phyloP scores from a whole-genome alignment of 1,140 invertebrate species.

The Dinothrombium tinctorium region DNA sequence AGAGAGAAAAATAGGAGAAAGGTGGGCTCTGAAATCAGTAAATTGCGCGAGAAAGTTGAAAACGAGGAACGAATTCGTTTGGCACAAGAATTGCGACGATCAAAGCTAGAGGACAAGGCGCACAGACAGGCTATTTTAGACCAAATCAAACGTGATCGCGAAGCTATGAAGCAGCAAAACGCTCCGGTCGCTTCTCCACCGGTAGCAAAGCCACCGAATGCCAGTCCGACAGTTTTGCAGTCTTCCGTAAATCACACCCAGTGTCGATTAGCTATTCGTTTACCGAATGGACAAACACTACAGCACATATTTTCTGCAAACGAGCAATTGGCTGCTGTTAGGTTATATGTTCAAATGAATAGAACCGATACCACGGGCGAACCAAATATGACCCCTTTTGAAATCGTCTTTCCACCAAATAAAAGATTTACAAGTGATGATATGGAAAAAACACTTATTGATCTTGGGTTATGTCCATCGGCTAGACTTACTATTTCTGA shows the following conservation, averaged over 20 bases:
- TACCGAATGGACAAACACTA: constrained; percentile 35
- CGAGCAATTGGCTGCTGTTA: constrained; percentile 65
- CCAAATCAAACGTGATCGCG: constrained; percentile 1
- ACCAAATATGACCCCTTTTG: constrained; percentile 21
- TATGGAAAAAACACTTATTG: constrained; percentile 55
- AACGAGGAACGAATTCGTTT: constrained; percentile 74
- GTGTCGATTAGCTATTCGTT: constrained; percentile 17
- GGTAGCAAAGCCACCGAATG: constrained; percentile 15
- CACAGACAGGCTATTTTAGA: constrained; percentile 39
- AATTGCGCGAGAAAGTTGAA: constrained; percentile 34
- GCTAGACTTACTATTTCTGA: constrained; percentile 2
- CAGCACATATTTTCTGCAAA: constrained; percentile 54
- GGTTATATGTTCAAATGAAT: constrained; percentile 55
- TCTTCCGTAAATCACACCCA: not conserved
- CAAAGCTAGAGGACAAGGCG: constrained; percentile 60
- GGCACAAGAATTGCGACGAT: constrained; percentile 50
- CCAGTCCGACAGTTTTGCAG: not conserved
- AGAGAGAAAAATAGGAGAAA: constrained; percentile 57
- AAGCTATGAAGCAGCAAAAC: constrained; percentile 1
- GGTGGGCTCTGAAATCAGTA: constrained; percentile 49
- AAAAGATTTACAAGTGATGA: constrained; percentile 62
- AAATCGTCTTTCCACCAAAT: constrained; percentile 43
- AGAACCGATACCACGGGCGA: constrained; percentile 32
- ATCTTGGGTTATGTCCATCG: constrained; percentile 34
- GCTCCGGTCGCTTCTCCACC: not conserved